A percentile compares a stretch with the other conserved stretches of the same genome.
Conservation (phyloP, 2,888 invertebrate species). For the Anodontia alba region DNA sequence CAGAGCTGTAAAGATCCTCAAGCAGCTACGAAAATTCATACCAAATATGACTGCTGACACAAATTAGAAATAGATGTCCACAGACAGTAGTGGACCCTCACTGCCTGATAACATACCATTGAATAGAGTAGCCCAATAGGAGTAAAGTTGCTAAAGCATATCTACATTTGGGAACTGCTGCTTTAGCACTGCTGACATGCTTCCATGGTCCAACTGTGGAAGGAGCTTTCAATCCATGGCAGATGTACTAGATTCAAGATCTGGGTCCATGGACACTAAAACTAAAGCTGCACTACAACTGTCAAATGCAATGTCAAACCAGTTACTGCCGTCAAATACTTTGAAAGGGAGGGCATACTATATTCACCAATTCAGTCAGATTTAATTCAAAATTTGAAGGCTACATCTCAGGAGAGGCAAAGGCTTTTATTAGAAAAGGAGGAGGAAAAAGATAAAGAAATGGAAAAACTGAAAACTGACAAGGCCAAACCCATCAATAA, state of each 20-base stretch:
- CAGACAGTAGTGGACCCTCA: slow-evolving; percentile 15
- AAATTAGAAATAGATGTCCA: slow-evolving; percentile 34
- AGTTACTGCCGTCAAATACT: no score
- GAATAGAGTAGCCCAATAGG: not conserved
- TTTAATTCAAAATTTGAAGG: no score
- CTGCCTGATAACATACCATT: slow-evolving; percentile 19
- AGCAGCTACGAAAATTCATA: slow-evolving; percentile 32
- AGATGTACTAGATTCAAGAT: not conserved
- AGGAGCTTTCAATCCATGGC: not conserved
- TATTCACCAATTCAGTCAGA: no score
- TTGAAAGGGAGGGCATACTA: no score
- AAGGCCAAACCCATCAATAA: no score
- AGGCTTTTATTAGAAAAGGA: no score
- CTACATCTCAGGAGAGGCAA: no score
- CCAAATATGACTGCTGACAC: slow-evolving; percentile 36
- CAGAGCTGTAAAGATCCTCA: slow-evolving; percentile 26
- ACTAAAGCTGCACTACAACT: not conserved
- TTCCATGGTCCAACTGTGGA: not conserved
- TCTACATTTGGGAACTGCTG: not conserved
- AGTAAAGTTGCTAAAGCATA: not conserved
- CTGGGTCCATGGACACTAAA: not conserved
- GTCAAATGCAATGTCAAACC: no score
- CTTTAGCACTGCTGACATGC: not conserved
- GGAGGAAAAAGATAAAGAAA: no score
- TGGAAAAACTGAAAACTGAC: no score